Conservation (phyloP, 2,888 invertebrate species). For the Petrophora chlorosata region DNA sequence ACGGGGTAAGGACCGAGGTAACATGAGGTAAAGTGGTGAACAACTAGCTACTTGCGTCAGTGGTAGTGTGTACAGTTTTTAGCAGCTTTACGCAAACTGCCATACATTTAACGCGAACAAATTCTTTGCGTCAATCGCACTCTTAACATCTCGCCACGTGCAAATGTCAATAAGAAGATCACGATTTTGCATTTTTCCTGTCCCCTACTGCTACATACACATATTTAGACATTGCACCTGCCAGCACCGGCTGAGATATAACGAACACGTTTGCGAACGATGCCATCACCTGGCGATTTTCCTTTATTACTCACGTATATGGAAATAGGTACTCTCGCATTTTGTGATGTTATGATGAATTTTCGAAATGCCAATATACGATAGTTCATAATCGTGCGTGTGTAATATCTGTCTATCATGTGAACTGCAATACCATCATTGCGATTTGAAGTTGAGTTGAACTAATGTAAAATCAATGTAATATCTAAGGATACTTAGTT, state of each 20-base stretch:
- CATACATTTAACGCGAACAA: constrained; percentile 46
- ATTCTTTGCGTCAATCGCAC: constrained; percentile 59
- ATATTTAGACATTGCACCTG: constrained; percentile 18
- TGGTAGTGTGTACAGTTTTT: constrained; percentile 59
- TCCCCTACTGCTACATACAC: too few species aligned
- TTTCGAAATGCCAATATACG: too few species aligned
- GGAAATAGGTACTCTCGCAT: not conserved
- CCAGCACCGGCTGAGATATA: constrained; percentile 6
- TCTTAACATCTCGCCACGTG: constrained; percentile 46
- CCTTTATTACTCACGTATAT: constrained; percentile 15
- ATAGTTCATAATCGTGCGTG: too few species aligned
- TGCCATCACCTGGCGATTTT: constrained; percentile 14
- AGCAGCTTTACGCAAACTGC: constrained; percentile 60
- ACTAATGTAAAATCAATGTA: too few species aligned
- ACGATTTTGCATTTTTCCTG: constrained; percentile 38
- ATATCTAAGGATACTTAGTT: too few species aligned
- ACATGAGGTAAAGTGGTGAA: constrained; percentile 35
- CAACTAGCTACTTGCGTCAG: constrained; percentile 65
- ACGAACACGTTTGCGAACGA: constrained; percentile 15
- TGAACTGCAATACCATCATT: too few species aligned
- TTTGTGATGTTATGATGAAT: not conserved
- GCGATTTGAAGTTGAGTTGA: too few species aligned
- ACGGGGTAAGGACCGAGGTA: constrained; percentile 44
- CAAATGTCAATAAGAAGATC: constrained; percentile 48
- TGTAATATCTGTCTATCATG: too few species aligned